Evolutionary conservation across 1,140 invertebrate species (phyloP), one percentile per base, ranked within the genome.

Genomic region (Battus philenor): DNA sequence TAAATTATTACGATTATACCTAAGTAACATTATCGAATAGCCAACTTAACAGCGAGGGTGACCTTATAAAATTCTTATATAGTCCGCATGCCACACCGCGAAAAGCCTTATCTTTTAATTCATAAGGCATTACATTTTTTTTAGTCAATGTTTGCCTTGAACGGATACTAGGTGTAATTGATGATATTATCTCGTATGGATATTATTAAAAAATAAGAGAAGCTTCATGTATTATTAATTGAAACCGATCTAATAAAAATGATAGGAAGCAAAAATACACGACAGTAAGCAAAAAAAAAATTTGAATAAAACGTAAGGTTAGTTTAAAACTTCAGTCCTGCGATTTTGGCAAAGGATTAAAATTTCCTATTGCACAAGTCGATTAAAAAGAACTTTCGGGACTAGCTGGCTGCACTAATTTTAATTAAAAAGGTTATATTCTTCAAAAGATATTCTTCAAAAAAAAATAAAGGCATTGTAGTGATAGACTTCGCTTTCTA

Each of bases 51-150:
- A 22, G 7, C 24, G 24, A 38, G 8, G 17, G n/a, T 38, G 34
- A 38, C 34, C 34, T 38, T 38, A 38, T 38, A 26, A 24, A 24
- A 26, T n/a, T 2, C 2, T 26, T 26, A n/a, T 26, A 26, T 26
- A 26, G 24, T 9, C 7, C 24, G 24, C 7, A 26, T 2, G 10
- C 24, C 7, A 4, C 3, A n/a, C 7, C 24, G 24, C 7, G 24
- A 7, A 7, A 9, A 26, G 24, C 10, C 10, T 26, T n/a, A n/a
- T 9, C 10, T n/a, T 26, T 2, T n/a, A 26, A 26, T 26, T n/a
- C 10, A 26, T 26, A 7, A n/a, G 2, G 7, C 7, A 26, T 7
- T 9, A 22, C 20, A 7, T 7, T 7, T 22, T 22, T 22, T 22
- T 7, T n/a, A n/a, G n/a, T n/a, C n/a, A n/a, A n/a, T n/a, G n/a